Evolutionary conservation across 2,797 vertebrate species (phyloP), one percentile per base, ranked within the genome.

Genomic region (Pygocentrus nattereri): DNA sequence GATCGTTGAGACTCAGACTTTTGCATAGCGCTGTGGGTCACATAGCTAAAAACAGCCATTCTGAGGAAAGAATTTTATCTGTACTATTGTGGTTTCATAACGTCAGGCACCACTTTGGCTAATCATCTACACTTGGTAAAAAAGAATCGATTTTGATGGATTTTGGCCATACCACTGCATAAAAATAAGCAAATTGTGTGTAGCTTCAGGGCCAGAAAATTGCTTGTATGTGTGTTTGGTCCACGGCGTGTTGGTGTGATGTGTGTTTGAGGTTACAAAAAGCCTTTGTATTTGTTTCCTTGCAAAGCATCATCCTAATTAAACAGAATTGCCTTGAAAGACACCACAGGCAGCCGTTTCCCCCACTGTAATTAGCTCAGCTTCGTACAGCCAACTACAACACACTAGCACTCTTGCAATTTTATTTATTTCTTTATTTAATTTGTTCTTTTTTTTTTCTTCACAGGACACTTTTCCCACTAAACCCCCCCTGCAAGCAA

Each of bases 261-360:
- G 76, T 87, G 83, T 61, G 44, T 79, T 76, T 56, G 77, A 61
- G 58, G 68, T 80, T 71, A 31, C 52, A 74, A 56, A 69, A 74
- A 21, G 58, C 41, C 75, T 27, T 47, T 41, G 54, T 81, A 65
- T 69, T 56, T 41, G 41, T 70, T 65, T 87, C 62, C 85, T 79
- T 87, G 75, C 75, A 78, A 82, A 88, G 80, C 70, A 83, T 85
- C 82, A 88, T 90, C 85, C 88, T 90, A 92, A 93, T 92, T 92
- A 90, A 91, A 90, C 80, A 61, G 78, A 89, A 90, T 89, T 85
- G 82, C 78, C 76, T 82, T 90, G 80, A 90, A 91, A 90, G 85
- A 85, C 88, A 87, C 89, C 65, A 84, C 89, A 88, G 89, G 87
- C 76, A 84, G 76, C 85, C 88, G 84, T 88, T 62, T 89, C 8